Evolutionary conservation across 2,113 vertebrate species (phyloP).

Genomic region (Acrocephalus arundinaceus): DNA sequence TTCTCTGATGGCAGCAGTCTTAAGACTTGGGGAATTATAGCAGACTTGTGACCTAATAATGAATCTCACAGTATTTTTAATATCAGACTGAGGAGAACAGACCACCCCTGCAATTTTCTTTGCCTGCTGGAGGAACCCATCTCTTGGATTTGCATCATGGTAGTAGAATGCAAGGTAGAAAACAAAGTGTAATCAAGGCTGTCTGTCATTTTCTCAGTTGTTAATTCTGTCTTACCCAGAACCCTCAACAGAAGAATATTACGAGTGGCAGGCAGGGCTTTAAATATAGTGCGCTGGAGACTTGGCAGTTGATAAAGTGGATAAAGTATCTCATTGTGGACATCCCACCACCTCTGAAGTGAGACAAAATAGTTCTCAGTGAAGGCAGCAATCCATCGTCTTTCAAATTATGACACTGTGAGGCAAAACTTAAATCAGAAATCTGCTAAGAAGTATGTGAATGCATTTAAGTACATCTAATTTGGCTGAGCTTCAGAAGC

Average conservation of each 20-base stretch:
- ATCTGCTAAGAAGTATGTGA: neutral
- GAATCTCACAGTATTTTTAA: neutral
- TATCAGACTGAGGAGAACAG: neutral
- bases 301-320: neutral
- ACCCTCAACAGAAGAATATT: neutral
- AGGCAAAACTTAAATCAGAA: neutral
- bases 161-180: neutral
- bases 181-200: neutral
- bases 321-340: neutral
- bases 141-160: neutral
- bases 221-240: neutral
- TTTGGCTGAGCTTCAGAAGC: constrained; percentile 30
- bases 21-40: neutral
- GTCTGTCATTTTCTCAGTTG: neutral
- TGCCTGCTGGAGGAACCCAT: neutral
- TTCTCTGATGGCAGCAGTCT: neutral
- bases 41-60: neutral
- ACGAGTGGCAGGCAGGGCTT: neutral
- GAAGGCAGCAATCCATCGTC: neutral
- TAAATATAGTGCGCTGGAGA: neutral
- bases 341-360: neutral
- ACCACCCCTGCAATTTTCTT: neutral
- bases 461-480: neutral
- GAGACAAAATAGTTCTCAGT: neutral
- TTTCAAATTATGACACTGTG: neutral